Evolutionary conservation across 2,888 invertebrate species (phyloP), one percentile per base, ranked within the genome.

Genomic region (Asteroscopus sphinx): DNA sequence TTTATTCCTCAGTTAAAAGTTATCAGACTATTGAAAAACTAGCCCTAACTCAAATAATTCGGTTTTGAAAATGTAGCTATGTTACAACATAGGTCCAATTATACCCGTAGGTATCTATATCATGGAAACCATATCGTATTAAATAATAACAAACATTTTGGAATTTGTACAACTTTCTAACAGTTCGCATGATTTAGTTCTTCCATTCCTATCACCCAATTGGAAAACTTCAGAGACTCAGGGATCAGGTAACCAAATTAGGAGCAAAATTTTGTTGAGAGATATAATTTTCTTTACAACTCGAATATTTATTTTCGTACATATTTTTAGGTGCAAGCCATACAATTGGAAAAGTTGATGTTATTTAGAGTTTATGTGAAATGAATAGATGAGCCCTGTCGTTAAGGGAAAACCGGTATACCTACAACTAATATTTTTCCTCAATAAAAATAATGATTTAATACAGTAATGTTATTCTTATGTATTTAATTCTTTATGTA

Each of bases 101-200:
- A 41, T 46, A 55, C 2, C 47, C 13, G 9, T 44, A 33, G 9
- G 9, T 44, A 36, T 37, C 30, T 41, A 46, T 7, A 9, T 15
- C 42, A 32, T 16, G 16, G 41, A 15, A 12, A 15, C 12, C 12
- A 16, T 52, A 41, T 57, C 45, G 35, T 53, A 48, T 49, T 49
- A 33, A 46, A 56, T 36, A 30, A 41, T 41, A 12, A 47, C 30
- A 59, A 65, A 62, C 33, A 54, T 54, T 57, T 49, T 61, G 26
- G 56, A 68, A 49, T 47, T 65, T 48, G 8, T 9, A 0, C 39
- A 60, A 61, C 30, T 72, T 72, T 48, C 53, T 32, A 57, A 57
- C 55, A 60, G 58, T 58, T 53, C 56, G 45, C 47, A 42, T 55
- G 53, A 65, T 71, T 74, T 57, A 64, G 54, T 73, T 71, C 68